These are phyloP conservation scores for Laticauda laticaudata DNA, from an alignment of 2,113 vertebrate species.

Conservation along the genomic window DNA sequence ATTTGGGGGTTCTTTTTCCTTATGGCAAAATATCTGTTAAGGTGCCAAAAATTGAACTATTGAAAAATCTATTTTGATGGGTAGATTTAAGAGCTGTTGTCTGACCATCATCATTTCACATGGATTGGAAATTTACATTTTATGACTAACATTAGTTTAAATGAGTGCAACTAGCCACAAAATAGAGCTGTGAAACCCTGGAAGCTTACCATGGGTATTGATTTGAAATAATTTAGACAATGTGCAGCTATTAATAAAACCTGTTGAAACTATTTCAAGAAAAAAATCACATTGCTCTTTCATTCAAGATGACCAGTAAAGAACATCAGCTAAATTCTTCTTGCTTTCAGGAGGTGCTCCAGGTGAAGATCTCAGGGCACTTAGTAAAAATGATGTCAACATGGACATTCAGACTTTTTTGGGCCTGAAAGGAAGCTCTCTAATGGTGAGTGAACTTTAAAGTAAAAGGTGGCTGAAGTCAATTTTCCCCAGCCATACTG, in stretches of 20 bases:
- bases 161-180: background rate
- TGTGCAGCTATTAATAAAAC: background rate
- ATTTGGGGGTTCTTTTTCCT: background rate
- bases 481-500: background rate
- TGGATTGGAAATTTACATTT: background rate
- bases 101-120: background rate
- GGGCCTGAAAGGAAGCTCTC: slow-evolving; percentile 32
- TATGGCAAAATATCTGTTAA: background rate
- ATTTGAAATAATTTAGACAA: background rate
- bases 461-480: background rate
- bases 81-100: background rate
- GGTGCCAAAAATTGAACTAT: background rate
- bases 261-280: background rate
- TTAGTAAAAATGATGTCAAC: slow-evolving; percentile 44
- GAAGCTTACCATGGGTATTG: background rate
- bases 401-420: slow-evolving; percentile 60
- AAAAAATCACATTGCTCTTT: background rate
- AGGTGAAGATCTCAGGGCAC: slow-evolving; percentile 43
- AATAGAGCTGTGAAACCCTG: background rate
- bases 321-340: background rate
- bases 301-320: background rate
- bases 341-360: slow-evolving; percentile 61
- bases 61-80: background rate
- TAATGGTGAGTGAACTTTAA: background rate
- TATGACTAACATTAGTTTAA: background rate